Evolutionary conservation across 2,113 vertebrate genomes (phyloP).

Genomic region (Strix uralensis): DNA sequence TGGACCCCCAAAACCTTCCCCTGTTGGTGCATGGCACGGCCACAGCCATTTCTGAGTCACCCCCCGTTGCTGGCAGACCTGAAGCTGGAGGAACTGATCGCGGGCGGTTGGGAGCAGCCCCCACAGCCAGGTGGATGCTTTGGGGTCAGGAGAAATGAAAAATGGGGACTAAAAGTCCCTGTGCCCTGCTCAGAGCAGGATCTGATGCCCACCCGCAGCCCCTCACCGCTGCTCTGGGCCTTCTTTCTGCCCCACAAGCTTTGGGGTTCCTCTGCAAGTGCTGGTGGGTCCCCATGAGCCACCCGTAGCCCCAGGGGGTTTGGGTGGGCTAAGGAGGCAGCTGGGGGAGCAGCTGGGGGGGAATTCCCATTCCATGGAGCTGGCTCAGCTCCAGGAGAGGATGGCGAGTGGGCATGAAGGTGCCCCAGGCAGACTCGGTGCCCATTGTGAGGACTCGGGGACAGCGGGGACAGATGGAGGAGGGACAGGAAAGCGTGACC

Average conservation of each 20-base stretch:
- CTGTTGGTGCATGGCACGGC: rapidly evolving
- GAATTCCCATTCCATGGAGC: rapidly evolving
- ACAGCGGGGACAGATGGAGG: background rate
- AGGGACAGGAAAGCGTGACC: slow-evolving; percentile 18
- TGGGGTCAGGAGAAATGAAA: background rate
- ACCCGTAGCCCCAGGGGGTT: rapidly evolving
- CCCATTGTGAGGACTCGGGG: background rate
- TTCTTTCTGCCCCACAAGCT: background rate
- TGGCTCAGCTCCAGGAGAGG: background rate
- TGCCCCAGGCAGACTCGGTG: background rate
- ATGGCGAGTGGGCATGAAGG: rapidly evolving
- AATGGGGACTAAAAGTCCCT: background rate
- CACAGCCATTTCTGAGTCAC: background rate
- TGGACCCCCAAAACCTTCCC: background rate
- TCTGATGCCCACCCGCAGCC: background rate
- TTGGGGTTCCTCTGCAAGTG: background rate
- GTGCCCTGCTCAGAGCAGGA: rapidly evolving
- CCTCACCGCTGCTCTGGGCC: background rate
- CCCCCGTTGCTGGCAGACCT: rapidly evolving
- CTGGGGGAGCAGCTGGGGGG: background rate
- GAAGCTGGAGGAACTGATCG: rapidly evolving
- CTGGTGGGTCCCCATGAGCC: background rate
- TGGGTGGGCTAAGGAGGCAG: background rate
- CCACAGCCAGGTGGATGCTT: rapidly evolving
- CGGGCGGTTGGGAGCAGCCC: background rate